Conservation (phyloP, 1,140 invertebrate species). For the Sycophila sp. region DNA sequence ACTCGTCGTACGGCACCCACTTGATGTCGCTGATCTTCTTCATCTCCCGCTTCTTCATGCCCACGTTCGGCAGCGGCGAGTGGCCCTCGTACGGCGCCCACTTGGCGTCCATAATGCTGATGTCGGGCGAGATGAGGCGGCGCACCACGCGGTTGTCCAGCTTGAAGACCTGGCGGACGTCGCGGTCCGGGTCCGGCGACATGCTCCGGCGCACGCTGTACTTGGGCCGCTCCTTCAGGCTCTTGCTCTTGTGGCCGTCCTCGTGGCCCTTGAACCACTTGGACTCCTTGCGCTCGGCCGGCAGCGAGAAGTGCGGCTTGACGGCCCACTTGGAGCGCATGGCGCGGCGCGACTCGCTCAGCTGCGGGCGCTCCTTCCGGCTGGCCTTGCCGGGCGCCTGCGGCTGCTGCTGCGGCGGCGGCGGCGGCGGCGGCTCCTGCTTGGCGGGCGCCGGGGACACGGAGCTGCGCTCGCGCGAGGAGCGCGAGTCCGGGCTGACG, state of each 20-base stretch:
- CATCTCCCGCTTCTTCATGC: constrained; percentile 57
- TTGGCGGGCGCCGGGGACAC: not conserved
- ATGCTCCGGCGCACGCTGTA: constrained; percentile 62
- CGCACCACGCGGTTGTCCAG: constrained; percentile 56
- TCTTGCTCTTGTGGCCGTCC: constrained; percentile 57
- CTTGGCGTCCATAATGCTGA: constrained; percentile 55
- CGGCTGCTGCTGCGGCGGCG: not conserved
- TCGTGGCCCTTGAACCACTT: constrained; percentile 43
- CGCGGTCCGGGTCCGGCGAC: constrained; percentile 63
- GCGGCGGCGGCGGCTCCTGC: not conserved
- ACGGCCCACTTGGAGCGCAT: constrained; percentile 57
- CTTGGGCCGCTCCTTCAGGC: constrained; percentile 59
- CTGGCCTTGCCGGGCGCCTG: constrained; percentile 20
- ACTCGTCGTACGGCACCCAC: constrained; percentile 59
- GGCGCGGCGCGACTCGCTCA: constrained; percentile 40
- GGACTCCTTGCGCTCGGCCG: constrained; percentile 51
- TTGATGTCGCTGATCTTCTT: constrained; percentile 60
- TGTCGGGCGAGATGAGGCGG: constrained; percentile 58
- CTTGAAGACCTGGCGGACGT: constrained; percentile 51
- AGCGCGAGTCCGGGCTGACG: not conserved
- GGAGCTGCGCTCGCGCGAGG: constrained; percentile 3
- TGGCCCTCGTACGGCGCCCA: constrained; percentile 63
- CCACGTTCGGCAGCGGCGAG: constrained; percentile 59
- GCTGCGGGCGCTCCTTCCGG: constrained; percentile 46
- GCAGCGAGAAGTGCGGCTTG: constrained; percentile 61